These are phyloP conservation scores for Thamnophis elegans DNA, from an alignment of 2,797 vertebrate genomes.

Conservation along the genomic window DNA sequence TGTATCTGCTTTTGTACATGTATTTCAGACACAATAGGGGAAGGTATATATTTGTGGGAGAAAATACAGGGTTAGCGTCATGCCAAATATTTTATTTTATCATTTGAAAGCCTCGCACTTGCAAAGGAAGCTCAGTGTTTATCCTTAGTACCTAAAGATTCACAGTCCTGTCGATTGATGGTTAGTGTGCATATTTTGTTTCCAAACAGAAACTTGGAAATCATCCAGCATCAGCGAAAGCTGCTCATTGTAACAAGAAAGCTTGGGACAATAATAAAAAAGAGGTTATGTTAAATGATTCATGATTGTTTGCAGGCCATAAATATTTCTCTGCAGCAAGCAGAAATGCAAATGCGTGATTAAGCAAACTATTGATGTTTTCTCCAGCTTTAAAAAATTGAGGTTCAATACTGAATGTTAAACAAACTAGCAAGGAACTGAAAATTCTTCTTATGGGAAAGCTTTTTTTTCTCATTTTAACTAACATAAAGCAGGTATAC, in stretches of 20 bases:
- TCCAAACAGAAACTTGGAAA: conserved; percentile 69
- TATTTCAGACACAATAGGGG: conserved; percentile 2
- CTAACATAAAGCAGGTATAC: background rate
- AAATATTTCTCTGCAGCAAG: conserved; percentile 44
- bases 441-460: conserved; percentile 12
- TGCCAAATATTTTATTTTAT: conserved; percentile 56
- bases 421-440: background rate
- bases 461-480: background rate
- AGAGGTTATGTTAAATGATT: conserved; percentile 55
- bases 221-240: conserved; percentile 71
- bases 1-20: background rate
- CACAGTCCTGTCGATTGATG: conserved; percentile 43
- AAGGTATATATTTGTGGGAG: background rate
- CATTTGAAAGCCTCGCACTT: conserved; percentile 44
- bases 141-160: conserved; percentile 40
- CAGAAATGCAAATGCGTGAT: conserved; percentile 19
- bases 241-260: conserved; percentile 70
- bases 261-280: conserved; percentile 59
- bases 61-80: conserved; percentile 25
- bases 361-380: conserved; percentile 41
- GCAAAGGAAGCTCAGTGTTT: conserved; percentile 28
- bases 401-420: background rate
- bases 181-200: conserved; percentile 62
- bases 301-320: conserved; percentile 53
- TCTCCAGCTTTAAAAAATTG: conserved; percentile 6